Conservation (phyloP, 1,140 invertebrate genomes). For the Holotrichia oblita region DNA sequence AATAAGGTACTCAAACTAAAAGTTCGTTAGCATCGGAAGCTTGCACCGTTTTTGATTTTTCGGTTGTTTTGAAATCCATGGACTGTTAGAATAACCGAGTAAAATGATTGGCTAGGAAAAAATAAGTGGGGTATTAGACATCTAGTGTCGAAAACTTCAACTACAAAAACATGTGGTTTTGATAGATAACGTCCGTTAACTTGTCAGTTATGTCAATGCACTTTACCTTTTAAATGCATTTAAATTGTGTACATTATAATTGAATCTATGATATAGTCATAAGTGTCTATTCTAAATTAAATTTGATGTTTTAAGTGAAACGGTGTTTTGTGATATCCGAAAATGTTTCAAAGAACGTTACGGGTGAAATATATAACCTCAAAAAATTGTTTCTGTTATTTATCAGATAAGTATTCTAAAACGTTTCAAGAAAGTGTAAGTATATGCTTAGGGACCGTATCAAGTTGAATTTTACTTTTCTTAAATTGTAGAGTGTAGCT, state of each 20-base stretch:
- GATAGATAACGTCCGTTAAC: constrained; percentile 34
- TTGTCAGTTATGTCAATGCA: neutral
- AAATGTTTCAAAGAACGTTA: constrained; percentile 56
- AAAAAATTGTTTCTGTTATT: constrained; percentile 55
- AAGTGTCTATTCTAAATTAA: neutral
- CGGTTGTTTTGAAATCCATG: constrained; percentile 56
- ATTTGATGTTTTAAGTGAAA: constrained; percentile 3
- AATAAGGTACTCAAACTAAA: constrained; percentile 38
- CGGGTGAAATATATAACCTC: constrained; percentile 55
- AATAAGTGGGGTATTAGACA: constrained; percentile 34
- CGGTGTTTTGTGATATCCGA: constrained; percentile 12
- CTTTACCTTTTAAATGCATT: neutral
- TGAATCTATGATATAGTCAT: neutral
- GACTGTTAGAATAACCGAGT: constrained; percentile 43
- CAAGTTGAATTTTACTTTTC: neutral
- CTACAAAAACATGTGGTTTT: constrained; percentile 47
- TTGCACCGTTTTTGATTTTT: constrained; percentile 50
- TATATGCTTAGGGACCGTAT: constrained; percentile 38
- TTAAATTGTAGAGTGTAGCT: constrained; percentile 51
- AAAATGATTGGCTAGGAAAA: constrained; percentile 47
- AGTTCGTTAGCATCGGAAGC: constrained; percentile 53
- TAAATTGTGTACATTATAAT: neutral
- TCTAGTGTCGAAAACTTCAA: constrained; percentile 33
- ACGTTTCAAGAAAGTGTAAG: constrained; percentile 48
- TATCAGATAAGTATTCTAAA: constrained; percentile 46